Base-by-base conservation (phyloP, 2,888 invertebrate species). In the Fragum sueziense region DNA sequence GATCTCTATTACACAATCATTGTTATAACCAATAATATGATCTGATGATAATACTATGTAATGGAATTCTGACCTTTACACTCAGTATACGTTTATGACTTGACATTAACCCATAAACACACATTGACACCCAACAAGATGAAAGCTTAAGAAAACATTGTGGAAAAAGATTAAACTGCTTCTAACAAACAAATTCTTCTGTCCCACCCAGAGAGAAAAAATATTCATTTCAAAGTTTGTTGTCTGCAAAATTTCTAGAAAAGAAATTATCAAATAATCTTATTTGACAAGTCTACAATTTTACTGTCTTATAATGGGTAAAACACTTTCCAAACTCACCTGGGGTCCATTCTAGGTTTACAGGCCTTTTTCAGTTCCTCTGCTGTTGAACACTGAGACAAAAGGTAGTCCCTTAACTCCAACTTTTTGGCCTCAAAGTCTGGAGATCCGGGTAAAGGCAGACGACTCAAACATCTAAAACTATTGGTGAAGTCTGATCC, bases 401-500 rank as follows among this genome's bases (percentile, higher is more conserved):
- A 71, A 37, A 93, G 76, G 72, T 88, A 85, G 2, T 87, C 76
- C 62, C 81, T 84, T 25, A 88, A 74, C 57, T 86, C 83, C 14
- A 59, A 67, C 20, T 82, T 76, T 25, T 71, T 75, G 1, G 79
- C 68, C 14, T 88, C 85, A 79, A 86, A 89, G 34, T 87, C 85
- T n/a, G 76, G 34, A 71, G 79, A 72, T 47, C 91, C 89, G 27
- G 93, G 91, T 47, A 92, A 85, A 29, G 91, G 88, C 25, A 93
- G 76, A 3, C 78, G 74, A 85, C 91, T 91, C 67, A 93, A 85
- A 79, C 88, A 87, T 25, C 93, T 87, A 83, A 93, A 94, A 75
- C 90, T 90, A 85, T 93, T 94, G 20, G 95, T 96, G 86, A 95
- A 96, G 90, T 96, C 96, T 11, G 95, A 95, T 27, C 95, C 95